Base-by-base conservation (phyloP, 2,888 invertebrate genomes). In the Taenaris catops region DNA sequence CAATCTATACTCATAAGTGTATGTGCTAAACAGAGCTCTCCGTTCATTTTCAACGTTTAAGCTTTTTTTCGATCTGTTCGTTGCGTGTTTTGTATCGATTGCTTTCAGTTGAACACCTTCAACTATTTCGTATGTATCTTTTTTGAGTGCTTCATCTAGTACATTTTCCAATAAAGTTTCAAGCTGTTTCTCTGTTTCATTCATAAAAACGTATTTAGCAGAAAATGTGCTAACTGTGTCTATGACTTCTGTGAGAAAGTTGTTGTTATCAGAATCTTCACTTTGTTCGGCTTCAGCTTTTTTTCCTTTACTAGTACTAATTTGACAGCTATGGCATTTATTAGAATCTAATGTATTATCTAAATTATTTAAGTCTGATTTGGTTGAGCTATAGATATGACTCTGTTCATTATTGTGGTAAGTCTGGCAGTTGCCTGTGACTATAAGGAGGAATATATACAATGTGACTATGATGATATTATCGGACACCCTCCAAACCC, bases 41-140 rank as follows among this genome's bases (percentile, higher is more conserved):
- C 62, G 71, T 54, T 76, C 62, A 1, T 38, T 51, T 8, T 38
- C 49, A 35, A 40, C 40, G 34, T 47, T 31, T 38, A 51, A 41
- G n/a, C 8, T 44, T 28, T 29, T 39, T 17, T 31, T 37, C 8
- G 27, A 17, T 23, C 35, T 46, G 33, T 25, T 32, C 27, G 53
- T 42, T 31, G 44, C 24, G 7, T 51, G 47, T 37, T 44, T 52
- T 11, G 47, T 51, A 43, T 58, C 50, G 6, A 57, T 52, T 9
- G 69, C 50, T 52, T 87, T 84, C 3, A 89, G 76, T 53, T 87
- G 88, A 28, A 91, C 65, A 21, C 90, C 90, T 26, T 91, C 90
- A 16, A 90, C 75, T 39, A 92, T 70, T 54, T 87, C 87, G 55
- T 88, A 88, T 32, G 65, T 72, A 47, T 91, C 89, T 46, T 84